Conservation (phyloP, 2,888 invertebrate species). For the Drosophila putrida region DNA sequence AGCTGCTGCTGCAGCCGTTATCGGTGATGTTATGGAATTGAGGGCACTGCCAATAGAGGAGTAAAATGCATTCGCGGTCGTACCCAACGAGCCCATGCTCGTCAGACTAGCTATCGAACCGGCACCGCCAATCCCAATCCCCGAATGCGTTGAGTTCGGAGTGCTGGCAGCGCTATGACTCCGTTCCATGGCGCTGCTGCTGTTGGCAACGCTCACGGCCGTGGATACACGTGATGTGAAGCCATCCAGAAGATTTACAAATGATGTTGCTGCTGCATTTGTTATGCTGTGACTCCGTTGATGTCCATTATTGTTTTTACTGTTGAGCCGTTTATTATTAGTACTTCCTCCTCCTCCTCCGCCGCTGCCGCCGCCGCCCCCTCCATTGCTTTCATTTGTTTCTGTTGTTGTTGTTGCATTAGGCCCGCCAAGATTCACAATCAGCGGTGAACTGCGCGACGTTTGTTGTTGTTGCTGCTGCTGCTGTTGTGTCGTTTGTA, state of each 20-base stretch:
- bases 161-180: conserved; percentile 81
- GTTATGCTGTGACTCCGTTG: conserved; percentile 80
- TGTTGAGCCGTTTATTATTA: conserved; percentile 40
- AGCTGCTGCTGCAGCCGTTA: conserved; percentile 82
- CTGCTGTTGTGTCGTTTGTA: conserved; percentile 45
- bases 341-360: conserved; percentile 1
- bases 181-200: conserved; percentile 52
- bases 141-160: conserved; percentile 76
- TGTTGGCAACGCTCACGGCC: conserved; percentile 77
- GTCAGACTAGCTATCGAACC: conserved; percentile 80
- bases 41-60: conserved; percentile 82
- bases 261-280: conserved; percentile 75
- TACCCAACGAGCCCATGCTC: conserved; percentile 80
- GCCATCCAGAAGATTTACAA: conserved; percentile 83
- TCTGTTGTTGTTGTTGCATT: conserved; percentile 55
- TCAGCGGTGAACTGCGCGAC: conserved; percentile 60
- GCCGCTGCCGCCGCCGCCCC: neutral
- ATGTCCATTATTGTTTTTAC: conserved; percentile 58
- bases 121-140: conserved; percentile 46
- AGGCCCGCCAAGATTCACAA: conserved; percentile 63
- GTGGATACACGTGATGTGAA: conserved; percentile 83
- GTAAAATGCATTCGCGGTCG: conserved; percentile 83
- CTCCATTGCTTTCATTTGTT: conserved; percentile 19
- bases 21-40: conserved; percentile 82
- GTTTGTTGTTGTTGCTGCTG: conserved; percentile 56